Evolutionary conservation across 64 coral and sea anemone genomes (phyloP).

Genomic region (Montipora sp.): DNA sequence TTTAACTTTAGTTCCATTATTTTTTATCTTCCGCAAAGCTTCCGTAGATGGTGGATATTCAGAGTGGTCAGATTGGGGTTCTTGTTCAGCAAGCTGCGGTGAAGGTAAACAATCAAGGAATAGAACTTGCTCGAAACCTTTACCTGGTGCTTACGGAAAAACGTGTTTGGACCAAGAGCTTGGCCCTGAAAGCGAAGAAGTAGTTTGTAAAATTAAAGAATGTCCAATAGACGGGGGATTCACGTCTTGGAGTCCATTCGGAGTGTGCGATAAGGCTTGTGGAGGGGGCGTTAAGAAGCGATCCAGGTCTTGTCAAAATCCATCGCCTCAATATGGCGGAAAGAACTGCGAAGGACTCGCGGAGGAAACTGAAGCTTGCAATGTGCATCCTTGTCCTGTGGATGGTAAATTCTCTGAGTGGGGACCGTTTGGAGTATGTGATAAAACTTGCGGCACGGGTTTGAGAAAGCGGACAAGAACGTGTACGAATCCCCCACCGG

Average conservation of each 20-base stretch:
- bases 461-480: constrained; percentile 42
- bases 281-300: constrained; percentile 70
- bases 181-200: constrained; percentile 35
- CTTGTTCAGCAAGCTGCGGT: constrained; percentile 40
- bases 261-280: constrained; percentile 67
- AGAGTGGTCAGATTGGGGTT: constrained; percentile 37
- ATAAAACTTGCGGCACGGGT: constrained; percentile 55
- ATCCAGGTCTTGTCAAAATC: constrained; percentile 73
- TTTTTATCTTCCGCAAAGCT: not conserved
- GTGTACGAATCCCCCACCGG: constrained; percentile 57
- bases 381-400: constrained; percentile 58
- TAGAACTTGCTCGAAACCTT: constrained; percentile 47
- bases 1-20: constrained; percentile 5
- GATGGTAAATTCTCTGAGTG: constrained; percentile 54
- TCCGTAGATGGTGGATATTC: constrained; percentile 41
- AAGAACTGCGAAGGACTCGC: constrained; percentile 35
- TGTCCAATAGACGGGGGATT: constrained; percentile 72
- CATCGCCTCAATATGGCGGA: constrained; percentile 59
- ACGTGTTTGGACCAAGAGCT: constrained; percentile 33
- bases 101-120: constrained; percentile 43
- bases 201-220: constrained; percentile 29
- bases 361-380: constrained; percentile 53
- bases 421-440: constrained; percentile 35
- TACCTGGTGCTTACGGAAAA: constrained; percentile 35
- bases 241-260: constrained; percentile 60